These are phyloP conservation scores for Danio rerio DNA, from an alignment of 2,113 vertebrate genomes.

Conservation along the genomic window DNA sequence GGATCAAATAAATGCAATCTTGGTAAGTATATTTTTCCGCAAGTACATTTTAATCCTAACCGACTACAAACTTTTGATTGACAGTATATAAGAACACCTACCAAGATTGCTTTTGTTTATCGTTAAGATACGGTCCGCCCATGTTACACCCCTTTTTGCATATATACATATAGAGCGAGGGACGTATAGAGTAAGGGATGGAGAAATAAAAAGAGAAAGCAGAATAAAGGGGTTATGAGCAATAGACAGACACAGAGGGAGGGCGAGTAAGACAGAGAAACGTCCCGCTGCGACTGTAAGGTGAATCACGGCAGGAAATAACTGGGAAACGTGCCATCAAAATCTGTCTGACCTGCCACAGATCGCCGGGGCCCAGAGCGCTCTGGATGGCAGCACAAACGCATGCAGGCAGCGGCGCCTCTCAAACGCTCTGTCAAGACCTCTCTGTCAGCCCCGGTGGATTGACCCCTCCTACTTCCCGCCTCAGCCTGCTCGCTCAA, in stretches of 20 bases:
- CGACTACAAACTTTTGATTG: neutral
- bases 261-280: constrained; percentile 10
- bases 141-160: constrained; percentile 62
- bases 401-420: constrained; percentile 62
- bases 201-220: constrained; percentile 36
- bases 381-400: constrained; percentile 73
- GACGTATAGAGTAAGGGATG: neutral
- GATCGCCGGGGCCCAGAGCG: constrained; percentile 60
- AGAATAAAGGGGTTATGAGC: constrained; percentile 29
- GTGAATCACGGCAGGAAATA: constrained; percentile 67
- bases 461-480: constrained; percentile 67
- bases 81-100: neutral
- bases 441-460: constrained; percentile 76
- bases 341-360: constrained; percentile 71
- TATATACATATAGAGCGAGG: neutral
- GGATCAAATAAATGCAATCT: neutral
- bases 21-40: neutral
- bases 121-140: constrained; percentile 68
- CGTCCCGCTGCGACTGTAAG: constrained; percentile 69
- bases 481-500: constrained; percentile 66
- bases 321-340: constrained; percentile 68
- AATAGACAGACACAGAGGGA: constrained; percentile 33
- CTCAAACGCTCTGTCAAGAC: constrained; percentile 80
- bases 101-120: constrained; percentile 26
- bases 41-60: too few relatives aligned